A percentile compares a stretch with the other conserved stretches of the same genome.
Conservation (phyloP, 2,888 invertebrate species). For the Sarcophaga caerulescens region DNA sequence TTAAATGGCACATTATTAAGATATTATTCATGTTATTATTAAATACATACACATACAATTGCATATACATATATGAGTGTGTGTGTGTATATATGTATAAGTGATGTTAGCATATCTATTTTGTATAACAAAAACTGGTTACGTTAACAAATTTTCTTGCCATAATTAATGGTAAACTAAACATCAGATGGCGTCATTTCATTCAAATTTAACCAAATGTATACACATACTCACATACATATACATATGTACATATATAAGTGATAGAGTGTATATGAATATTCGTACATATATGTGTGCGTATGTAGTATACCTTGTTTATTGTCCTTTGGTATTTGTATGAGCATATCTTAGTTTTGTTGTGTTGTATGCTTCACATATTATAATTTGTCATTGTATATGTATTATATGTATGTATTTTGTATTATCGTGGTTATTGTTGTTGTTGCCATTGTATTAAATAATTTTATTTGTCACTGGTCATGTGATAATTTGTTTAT, state of each 20-base stretch:
- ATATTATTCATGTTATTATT: constrained; percentile 34
- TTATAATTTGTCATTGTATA: not conserved
- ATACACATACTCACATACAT: not conserved
- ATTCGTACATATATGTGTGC: not conserved
- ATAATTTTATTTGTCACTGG: constrained; percentile 61
- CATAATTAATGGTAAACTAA: constrained; percentile 66
- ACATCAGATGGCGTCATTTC: constrained; percentile 64
- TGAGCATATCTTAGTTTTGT: too few species aligned
- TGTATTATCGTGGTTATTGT: constrained; percentile 30
- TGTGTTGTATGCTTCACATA: not conserved
- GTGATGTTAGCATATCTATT: constrained; percentile 25
- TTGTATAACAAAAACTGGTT: constrained; percentile 63
- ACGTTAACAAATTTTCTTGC: constrained; percentile 66
- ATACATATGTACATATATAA: not conserved
- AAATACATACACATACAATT: not conserved
- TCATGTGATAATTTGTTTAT: constrained; percentile 68
- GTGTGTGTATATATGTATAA: not conserved
- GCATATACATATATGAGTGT: not conserved
- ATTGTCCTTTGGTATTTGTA: too few species aligned
- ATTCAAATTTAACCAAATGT: constrained; percentile 5
- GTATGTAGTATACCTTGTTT: not conserved
- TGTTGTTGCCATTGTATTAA: constrained; percentile 47
- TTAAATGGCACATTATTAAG: not conserved
- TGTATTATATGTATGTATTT: too few species aligned
- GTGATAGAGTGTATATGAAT: not conserved